phyloP scores from a whole-genome alignment of 2,888 invertebrate species.

The Zaprionus obscuricornis region DNA sequence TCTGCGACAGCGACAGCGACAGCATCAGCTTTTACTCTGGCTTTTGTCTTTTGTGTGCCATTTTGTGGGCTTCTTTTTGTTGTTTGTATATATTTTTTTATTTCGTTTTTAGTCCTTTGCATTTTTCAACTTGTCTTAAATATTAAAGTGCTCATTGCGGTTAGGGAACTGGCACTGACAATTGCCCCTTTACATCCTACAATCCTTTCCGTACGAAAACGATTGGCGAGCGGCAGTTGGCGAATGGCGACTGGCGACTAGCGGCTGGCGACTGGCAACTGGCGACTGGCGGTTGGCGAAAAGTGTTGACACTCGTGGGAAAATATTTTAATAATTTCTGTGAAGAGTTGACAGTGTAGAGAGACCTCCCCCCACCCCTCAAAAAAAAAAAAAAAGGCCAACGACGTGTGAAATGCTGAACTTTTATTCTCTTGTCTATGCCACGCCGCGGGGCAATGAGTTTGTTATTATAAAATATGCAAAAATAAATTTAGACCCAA shows the following conservation, averaged over 20 bases:
- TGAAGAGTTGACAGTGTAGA: slow-evolving; percentile 69
- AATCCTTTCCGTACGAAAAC: no score
- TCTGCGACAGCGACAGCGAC: no score
- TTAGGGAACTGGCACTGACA: slow-evolving; percentile 19
- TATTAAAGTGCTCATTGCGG: slow-evolving; percentile 71
- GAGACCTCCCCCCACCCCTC: no score
- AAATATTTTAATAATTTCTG: slow-evolving; percentile 76
- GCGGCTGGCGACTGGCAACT: slow-evolving; percentile 27
- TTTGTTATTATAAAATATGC: slow-evolving; percentile 49
- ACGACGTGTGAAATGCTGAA: slow-evolving; percentile 57
- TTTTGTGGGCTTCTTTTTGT: slow-evolving; percentile 29
- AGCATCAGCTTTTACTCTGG: slow-evolving; percentile 33
- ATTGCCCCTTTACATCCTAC: no score
- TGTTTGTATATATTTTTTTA: no score
- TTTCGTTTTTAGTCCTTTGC: slow-evolving; percentile 61
- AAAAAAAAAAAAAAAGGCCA: slow-evolving; percentile 20
- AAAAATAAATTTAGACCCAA: slow-evolving; percentile 26
- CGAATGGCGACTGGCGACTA: slow-evolving; percentile 19
- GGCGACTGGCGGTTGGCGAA: slow-evolving; percentile 30
- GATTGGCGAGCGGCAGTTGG: no score
- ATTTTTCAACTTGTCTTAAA: slow-evolving; percentile 71
- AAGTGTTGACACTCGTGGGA: slow-evolving; percentile 77
- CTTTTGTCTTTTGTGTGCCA: slow-evolving; percentile 38
- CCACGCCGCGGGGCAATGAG: slow-evolving; percentile 8
- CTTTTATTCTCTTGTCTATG: slow-evolving; percentile 45